phyloP scores from a whole-genome alignment of 2,888 invertebrate genomes.

The Altica lythri region DNA sequence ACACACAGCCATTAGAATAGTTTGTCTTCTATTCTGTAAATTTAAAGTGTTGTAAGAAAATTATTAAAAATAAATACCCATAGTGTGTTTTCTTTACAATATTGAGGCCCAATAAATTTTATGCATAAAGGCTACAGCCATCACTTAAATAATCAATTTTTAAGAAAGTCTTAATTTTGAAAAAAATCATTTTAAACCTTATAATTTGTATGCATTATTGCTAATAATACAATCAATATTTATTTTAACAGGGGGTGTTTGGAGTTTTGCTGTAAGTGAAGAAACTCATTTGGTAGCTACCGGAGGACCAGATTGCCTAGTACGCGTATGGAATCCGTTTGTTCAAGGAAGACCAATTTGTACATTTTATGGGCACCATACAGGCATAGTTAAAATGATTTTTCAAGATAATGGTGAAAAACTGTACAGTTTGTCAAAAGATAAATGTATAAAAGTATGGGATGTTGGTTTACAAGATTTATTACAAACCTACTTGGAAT shows the following conservation, averaged over 20 bases:
- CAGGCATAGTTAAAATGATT: slow-evolving; percentile 67
- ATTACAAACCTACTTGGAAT: slow-evolving; percentile 71
- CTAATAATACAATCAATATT: too few relatives aligned
- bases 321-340: slow-evolving; percentile 80
- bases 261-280: slow-evolving; percentile 67
- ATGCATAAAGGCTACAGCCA: too few relatives aligned
- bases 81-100: too few relatives aligned
- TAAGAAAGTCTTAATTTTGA: not conserved
- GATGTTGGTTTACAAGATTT: slow-evolving; percentile 69
- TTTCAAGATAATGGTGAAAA: slow-evolving; percentile 69
- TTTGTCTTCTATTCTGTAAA: too few relatives aligned
- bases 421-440: slow-evolving; percentile 73
- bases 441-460: slow-evolving; percentile 78
- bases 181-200: not conserved
- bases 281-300: slow-evolving; percentile 63
- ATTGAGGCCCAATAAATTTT: too few relatives aligned
- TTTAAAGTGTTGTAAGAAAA: too few relatives aligned
- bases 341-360: slow-evolving; percentile 69
- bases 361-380: slow-evolving; percentile 71
- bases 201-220: not conserved
- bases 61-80: too few relatives aligned
- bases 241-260: slow-evolving; percentile 67
- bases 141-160: too few relatives aligned
- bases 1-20: too few relatives aligned
- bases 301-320: slow-evolving; percentile 75